Conservation (phyloP, 92 coral and sea anemone species). For the Metridium senile region DNA sequence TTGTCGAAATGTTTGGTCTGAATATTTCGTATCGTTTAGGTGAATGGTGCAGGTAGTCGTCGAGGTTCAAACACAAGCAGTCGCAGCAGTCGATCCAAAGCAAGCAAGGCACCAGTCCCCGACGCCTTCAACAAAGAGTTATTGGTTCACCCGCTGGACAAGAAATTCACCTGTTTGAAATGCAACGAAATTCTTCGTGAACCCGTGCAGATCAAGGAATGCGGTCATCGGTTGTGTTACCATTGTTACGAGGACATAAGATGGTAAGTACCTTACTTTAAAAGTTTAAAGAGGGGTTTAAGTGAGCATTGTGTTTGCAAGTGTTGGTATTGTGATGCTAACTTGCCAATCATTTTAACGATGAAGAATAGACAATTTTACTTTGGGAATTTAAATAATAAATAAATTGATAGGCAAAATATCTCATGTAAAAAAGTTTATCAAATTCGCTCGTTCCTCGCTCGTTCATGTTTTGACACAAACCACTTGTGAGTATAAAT, state of each 20-base stretch:
- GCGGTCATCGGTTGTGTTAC: constrained; percentile 90
- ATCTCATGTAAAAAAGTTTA: too few species aligned
- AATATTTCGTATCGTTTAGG: constrained; percentile 6
- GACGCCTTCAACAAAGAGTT: constrained; percentile 21
- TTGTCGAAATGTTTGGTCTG: background rate
- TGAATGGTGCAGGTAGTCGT: constrained; percentile 70
- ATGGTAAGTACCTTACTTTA: constrained; percentile 53
- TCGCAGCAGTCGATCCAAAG: constrained; percentile 41
- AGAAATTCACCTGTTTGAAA: constrained; percentile 82
- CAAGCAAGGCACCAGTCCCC: constrained; percentile 51
- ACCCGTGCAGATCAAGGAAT: constrained; percentile 75
- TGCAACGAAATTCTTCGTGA: constrained; percentile 81
- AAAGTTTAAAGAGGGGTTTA: too few species aligned
- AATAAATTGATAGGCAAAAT: too few species aligned
- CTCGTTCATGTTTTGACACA: too few species aligned
- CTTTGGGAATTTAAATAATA: too few species aligned
- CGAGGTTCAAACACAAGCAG: constrained; percentile 72
- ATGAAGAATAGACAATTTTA: too few species aligned
- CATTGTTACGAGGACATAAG: constrained; percentile 65
- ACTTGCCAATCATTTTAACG: too few species aligned
- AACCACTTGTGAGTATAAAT: too few species aligned
- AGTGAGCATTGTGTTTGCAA: too few species aligned
- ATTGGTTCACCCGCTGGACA: constrained; percentile 75
- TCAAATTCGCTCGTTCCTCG: too few species aligned
- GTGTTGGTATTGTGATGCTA: too few species aligned